Evolutionary conservation across 2,797 vertebrate genomes (phyloP), one percentile per base, ranked within the genome.

Genomic region (Cirrhinus molitorella): DNA sequence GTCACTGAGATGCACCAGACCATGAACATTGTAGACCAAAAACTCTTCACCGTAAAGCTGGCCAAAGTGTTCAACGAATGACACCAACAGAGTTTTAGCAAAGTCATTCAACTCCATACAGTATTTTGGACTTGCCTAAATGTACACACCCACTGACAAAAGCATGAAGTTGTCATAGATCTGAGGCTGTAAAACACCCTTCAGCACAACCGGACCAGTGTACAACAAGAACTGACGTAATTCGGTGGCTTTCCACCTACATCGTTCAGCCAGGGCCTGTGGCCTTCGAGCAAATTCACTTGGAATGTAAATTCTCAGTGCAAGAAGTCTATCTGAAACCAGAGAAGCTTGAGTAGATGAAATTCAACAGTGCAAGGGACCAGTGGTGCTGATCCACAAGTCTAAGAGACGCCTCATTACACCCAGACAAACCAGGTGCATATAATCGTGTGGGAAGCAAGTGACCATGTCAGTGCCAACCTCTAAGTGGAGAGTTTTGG

Each of bases 21-120:
- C 73, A 79, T 86, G 80, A 68, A 83, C 45, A 83, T 57, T 82
- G 23, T 81, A 85, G 14, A 81, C 72, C 13, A 67, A 40, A 68
- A 81, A 67, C 14, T 70, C 71, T 23, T 73, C 12, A 31, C 85
- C 74, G 21, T 79, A 83, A 61, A 86, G 80, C 37, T 63, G 21
- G 47, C 67, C 57, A 66, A 71, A 86, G 37, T 86, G 70, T 68
- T 83, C 13, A 75, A 83, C 63, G 40, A 80, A 83, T 67, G 34
- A 75, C 31, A 80, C 70, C 31, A 83, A 55, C 16, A 59, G 65
- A 70, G 59, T 55, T 31, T 81, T 63, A 13, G 77, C 71, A 70
- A 66, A 16, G 63, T 71, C 51, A 63, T 66, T 66, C 6, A 67
- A 21, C n/a, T 23, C 47, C 45, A 75, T 17, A 76, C 34, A 68